Evolutionary conservation across 1,140 invertebrate species (phyloP).

Genomic region (Drosophila varians): DNA sequence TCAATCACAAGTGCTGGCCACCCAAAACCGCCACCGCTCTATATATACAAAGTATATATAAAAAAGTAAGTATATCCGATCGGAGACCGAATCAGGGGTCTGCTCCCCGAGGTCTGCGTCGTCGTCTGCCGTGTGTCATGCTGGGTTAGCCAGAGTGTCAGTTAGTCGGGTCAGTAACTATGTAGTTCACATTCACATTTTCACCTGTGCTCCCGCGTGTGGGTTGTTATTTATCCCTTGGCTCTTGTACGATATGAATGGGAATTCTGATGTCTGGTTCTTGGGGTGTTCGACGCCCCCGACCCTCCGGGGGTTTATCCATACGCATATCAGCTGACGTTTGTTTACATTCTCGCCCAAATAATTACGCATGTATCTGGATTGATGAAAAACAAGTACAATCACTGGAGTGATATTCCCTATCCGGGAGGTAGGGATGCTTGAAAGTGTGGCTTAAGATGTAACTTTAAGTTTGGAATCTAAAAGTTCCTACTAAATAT

Average conservation of each 20-base stretch:
- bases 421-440: neutral
- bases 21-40: constrained; percentile 8
- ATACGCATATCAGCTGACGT: constrained; percentile 65
- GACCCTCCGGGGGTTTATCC: constrained; percentile 9
- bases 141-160: constrained; percentile 56
- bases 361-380: constrained; percentile 62
- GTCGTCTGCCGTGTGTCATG: constrained; percentile 43
- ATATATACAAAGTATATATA: constrained; percentile 51
- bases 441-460: neutral
- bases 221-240: constrained; percentile 35
- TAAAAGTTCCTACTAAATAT: neutral
- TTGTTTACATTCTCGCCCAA: constrained; percentile 58
- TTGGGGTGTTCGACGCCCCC: constrained; percentile 1
- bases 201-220: neutral
- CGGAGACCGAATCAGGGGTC: constrained; percentile 9
- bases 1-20: constrained; percentile 12
- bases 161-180: constrained; percentile 24
- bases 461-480: neutral
- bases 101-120: neutral
- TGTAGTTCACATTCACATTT: constrained; percentile 19
- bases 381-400: constrained; percentile 25
- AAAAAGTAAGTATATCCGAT: constrained; percentile 12
- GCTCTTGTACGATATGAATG: neutral
- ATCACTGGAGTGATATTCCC: constrained; percentile 10
- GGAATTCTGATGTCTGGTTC: constrained; percentile 3